These are phyloP conservation scores for Pterocles orientalis DNA, from an alignment of 2,113 vertebrate species.

Conservation along the genomic window DNA sequence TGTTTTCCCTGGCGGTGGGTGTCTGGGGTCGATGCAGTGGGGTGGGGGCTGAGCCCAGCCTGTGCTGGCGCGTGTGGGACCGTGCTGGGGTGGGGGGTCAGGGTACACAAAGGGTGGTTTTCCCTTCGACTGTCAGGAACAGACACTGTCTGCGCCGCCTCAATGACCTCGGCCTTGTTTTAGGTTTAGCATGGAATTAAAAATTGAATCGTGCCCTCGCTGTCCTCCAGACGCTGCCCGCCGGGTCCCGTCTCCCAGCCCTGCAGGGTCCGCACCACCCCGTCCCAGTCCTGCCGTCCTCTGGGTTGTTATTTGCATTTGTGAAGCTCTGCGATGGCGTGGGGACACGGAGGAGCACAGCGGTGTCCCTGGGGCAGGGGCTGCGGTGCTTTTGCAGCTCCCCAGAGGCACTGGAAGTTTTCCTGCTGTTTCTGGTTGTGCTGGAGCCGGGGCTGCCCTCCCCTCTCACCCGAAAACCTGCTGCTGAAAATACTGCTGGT, in stretches of 20 bases:
- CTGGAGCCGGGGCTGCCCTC: not conserved
- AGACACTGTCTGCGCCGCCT: not conserved
- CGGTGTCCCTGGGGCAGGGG: not conserved
- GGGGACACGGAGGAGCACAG: not conserved
- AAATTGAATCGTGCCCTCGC: fast-evolving
- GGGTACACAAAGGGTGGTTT: fast-evolving
- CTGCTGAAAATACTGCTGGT: not conserved
- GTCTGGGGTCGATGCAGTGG: not conserved
- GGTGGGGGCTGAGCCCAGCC: not conserved
- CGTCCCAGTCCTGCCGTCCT: not conserved
- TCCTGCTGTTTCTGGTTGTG: not conserved
- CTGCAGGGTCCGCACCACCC: fast-evolving
- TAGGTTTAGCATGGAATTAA: not conserved
- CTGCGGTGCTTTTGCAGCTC: not conserved
- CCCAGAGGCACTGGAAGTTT: not conserved
- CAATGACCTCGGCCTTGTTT: not conserved
- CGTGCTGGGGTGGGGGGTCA: not conserved
- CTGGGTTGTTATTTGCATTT: not conserved
- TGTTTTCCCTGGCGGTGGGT: fast-evolving
- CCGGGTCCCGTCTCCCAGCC: not conserved
- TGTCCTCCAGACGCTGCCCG: not conserved
- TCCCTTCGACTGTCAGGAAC: not conserved
- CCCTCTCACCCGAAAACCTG: fast-evolving
- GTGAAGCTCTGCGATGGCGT: fast-evolving
- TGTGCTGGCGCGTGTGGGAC: fast-evolving